Conservation (phyloP, 2,888 invertebrate species). For the Anticlea derivata region DNA sequence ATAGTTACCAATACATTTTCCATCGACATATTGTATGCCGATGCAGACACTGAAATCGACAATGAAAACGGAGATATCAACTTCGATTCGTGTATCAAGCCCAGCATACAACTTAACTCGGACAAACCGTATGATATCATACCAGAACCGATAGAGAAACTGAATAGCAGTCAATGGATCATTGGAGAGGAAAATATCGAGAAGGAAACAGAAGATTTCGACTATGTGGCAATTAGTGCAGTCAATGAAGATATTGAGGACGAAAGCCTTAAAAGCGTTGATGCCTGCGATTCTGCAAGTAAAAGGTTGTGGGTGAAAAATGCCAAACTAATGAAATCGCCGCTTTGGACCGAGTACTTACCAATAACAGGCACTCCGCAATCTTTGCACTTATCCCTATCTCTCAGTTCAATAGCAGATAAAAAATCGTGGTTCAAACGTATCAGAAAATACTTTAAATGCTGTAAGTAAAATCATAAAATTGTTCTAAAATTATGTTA, state of each 20-base stretch:
- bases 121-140: slow-evolving; percentile 31
- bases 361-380: slow-evolving; percentile 49
- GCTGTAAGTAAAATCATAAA: slow-evolving; percentile 55
- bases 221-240: slow-evolving; percentile 34
- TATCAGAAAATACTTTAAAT: slow-evolving; percentile 53
- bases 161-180: slow-evolving; percentile 51
- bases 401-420: slow-evolving; percentile 38
- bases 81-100: slow-evolving; percentile 19
- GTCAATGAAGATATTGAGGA: slow-evolving; percentile 10
- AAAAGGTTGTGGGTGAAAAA: slow-evolving; percentile 48
- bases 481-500: not conserved
- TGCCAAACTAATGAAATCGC: slow-evolving; percentile 50
- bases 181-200: slow-evolving; percentile 36
- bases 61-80: slow-evolving; percentile 29
- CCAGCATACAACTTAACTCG: slow-evolving; percentile 16
- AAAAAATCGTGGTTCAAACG: slow-evolving; percentile 55
- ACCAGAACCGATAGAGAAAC: slow-evolving; percentile 47
- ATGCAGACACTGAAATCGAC: slow-evolving; percentile 18
- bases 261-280: slow-evolving; percentile 16
- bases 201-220: slow-evolving; percentile 32
- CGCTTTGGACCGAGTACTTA: slow-evolving; percentile 52
- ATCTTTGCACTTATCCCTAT: slow-evolving; percentile 54
- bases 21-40: slow-evolving; percentile 24
- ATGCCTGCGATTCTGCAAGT: slow-evolving; percentile 30
- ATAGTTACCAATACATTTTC: slow-evolving; percentile 17